Percentiles rank a stretch among this genome's conserved stretches.
These are phyloP conservation scores for Tragelaphus strepsiceros DNA, from an alignment of 2,113 vertebrate species.

Conservation along the genomic window DNA sequence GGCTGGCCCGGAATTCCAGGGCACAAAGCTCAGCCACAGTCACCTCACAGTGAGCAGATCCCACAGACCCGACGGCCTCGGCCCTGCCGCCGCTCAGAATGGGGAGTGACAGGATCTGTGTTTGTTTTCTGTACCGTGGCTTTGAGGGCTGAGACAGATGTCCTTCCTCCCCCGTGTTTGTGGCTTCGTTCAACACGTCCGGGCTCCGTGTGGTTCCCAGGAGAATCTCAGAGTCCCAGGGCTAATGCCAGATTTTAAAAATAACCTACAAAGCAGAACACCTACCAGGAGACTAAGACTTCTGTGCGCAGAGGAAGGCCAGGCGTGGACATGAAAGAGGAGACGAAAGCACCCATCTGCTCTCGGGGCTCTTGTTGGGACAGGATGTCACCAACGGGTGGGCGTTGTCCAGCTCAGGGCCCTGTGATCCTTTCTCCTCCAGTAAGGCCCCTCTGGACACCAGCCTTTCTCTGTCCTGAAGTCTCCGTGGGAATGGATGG, in stretches of 20 bases:
- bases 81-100: background rate
- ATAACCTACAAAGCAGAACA: background rate
- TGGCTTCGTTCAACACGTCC: background rate
- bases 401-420: accelerated
- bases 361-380: background rate
- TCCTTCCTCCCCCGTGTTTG: background rate
- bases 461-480: background rate
- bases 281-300: background rate
- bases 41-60: background rate
- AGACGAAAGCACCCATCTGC: accelerated
- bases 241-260: background rate
- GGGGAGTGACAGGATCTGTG: background rate
- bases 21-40: background rate
- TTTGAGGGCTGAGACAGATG: background rate
- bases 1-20: background rate
- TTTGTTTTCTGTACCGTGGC: background rate
- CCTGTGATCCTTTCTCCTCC: accelerated
- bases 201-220: background rate
- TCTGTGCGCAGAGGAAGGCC: background rate
- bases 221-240: background rate
- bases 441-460: background rate
- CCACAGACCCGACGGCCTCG: accelerated
- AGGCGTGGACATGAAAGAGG: accelerated
- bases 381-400: accelerated
- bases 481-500: background rate